These are phyloP conservation scores for Marmota flaviventris DNA, from an alignment of 2,113 vertebrate species.

Conservation along the genomic window DNA sequence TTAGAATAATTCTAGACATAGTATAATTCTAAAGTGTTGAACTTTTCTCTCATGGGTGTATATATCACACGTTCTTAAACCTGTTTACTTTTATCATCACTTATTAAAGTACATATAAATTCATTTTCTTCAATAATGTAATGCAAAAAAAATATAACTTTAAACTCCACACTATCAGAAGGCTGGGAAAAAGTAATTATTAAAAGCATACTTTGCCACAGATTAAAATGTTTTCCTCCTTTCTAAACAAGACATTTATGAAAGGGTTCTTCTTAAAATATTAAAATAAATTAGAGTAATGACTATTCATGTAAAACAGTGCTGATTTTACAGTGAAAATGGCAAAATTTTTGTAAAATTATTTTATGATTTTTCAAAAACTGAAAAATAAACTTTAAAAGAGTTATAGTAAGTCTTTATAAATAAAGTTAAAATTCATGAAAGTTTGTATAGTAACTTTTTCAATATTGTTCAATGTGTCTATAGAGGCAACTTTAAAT, in stretches of 20 bases:
- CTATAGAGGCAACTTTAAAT: conserved; percentile 58
- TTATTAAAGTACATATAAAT: conserved; percentile 87
- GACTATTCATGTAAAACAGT: conserved; percentile 37
- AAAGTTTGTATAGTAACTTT: conserved; percentile 30
- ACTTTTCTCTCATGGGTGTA: conserved; percentile 80
- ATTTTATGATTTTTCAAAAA: conserved; percentile 50
- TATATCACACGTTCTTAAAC: conserved; percentile 82
- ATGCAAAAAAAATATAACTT: conserved; percentile 82
- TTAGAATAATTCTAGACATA: conserved; percentile 75
- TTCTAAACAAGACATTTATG: conserved; percentile 84
- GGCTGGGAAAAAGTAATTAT: conserved; percentile 82
- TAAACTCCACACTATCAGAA: conserved; percentile 83
- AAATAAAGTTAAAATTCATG: conserved; percentile 56
- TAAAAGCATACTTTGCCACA: conserved; percentile 80
- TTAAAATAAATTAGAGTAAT: conserved; percentile 41
- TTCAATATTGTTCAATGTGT: conserved; percentile 68
- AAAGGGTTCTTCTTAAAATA: conserved; percentile 71
- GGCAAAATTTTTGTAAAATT: background rate
- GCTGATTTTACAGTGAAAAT: background rate
- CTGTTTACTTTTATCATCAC: conserved; percentile 81
- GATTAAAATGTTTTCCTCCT: conserved; percentile 84
- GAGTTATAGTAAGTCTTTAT: conserved; percentile 22
- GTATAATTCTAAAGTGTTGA: conserved; percentile 42
- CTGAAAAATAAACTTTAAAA: conserved; percentile 28
- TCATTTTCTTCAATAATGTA: conserved; percentile 74